These are phyloP conservation scores for Cervus canadensis DNA, from an alignment of 2,113 vertebrate species.

Conservation along the genomic window DNA sequence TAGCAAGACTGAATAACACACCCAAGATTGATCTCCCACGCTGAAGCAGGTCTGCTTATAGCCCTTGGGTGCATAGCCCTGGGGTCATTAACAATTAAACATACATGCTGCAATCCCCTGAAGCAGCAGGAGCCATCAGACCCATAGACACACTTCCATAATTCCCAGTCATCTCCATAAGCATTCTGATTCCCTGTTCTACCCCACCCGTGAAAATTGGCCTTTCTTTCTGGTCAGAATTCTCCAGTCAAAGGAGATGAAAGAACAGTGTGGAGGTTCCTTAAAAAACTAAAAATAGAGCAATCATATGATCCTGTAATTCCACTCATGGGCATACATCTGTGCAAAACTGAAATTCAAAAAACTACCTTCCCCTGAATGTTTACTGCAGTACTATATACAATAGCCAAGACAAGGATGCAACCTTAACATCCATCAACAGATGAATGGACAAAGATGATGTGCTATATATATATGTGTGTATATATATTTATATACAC, in stretches of 20 bases:
- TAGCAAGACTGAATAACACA: neutral
- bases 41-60: neutral
- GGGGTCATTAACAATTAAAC: slow-evolving; percentile 24
- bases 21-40: neutral
- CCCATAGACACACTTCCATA: neutral
- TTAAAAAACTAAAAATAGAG: neutral
- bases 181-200: neutral
- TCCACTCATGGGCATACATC: neutral
- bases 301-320: neutral
- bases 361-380: neutral
- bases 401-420: neutral
- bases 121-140: neutral
- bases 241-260: neutral
- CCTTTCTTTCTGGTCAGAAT: neutral
- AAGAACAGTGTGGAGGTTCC: neutral
- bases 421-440: neutral
- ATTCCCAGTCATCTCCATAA: fast-evolving
- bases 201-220: fast-evolving
- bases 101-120: neutral
- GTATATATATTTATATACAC: neutral
- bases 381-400: neutral
- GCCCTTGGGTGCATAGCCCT: neutral
- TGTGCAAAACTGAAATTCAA: neutral
- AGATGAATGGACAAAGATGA: neutral
- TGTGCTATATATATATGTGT: neutral